Evolutionary conservation across 2,888 invertebrate species (phyloP).

Genomic region (Acanthoscelides obtectus): DNA sequence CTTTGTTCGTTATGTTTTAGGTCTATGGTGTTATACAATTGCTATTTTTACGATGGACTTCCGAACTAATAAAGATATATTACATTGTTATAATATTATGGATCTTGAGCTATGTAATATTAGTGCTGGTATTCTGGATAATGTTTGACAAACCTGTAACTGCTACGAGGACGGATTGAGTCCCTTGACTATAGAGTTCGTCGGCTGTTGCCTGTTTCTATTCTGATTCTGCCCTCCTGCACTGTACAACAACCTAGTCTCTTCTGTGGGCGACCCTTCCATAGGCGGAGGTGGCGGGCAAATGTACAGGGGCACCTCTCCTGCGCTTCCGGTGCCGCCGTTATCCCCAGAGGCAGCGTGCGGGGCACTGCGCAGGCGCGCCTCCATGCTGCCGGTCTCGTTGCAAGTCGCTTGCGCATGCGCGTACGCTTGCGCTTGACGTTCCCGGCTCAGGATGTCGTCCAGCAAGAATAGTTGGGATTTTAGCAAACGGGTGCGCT

Average conservation of each 20-base stretch:
- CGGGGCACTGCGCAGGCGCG: conserved; percentile 5
- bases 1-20: too few relatives aligned
- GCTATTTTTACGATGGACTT: too few relatives aligned
- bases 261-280: conserved; percentile 53
- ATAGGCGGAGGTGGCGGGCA: conserved; percentile 53
- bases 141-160: too few relatives aligned
- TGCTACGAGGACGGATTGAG: conserved; percentile 47
- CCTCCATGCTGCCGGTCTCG: conserved; percentile 37
- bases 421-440: conserved; percentile 28
- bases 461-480: conserved; percentile 48
- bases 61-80: too few relatives aligned
- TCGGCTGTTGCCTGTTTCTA: conserved; percentile 25
- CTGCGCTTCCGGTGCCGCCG: conserved; percentile 14
- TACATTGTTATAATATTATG: too few relatives aligned
- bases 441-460: conserved; percentile 44
- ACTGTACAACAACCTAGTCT: conserved; percentile 45
- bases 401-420: conserved; percentile 39
- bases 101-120: too few relatives aligned
- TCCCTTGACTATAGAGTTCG: conserved; percentile 40
- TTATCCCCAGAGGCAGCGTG: neutral
- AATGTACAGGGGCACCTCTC: conserved; percentile 48
- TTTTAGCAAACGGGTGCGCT: conserved; percentile 39
- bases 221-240: conserved; percentile 22
- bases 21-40: too few relatives aligned
- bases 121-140: too few relatives aligned